phyloP scores from a whole-genome alignment of 2,888 invertebrate species.

The Epinotia demarniana region DNA sequence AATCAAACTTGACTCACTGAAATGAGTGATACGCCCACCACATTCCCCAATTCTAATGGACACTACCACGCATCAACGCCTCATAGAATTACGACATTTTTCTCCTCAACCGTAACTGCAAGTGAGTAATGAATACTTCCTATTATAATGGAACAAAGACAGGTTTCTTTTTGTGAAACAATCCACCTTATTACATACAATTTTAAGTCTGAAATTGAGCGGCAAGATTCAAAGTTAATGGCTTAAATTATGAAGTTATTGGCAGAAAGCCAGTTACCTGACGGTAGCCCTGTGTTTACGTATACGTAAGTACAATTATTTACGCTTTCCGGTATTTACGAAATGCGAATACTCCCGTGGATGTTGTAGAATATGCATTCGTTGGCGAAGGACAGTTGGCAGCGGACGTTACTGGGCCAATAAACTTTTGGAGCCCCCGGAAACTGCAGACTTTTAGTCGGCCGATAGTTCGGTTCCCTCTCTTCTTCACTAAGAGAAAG shows the following conservation, averaged over 20 bases:
- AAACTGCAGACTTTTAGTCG: too few species aligned
- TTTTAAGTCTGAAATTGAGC: not conserved
- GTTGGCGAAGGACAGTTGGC: too few species aligned
- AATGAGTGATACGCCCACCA: constrained; percentile 18
- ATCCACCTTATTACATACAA: not conserved
- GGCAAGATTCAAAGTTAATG: not conserved
- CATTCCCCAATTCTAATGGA: not conserved
- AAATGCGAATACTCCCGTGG: not conserved
- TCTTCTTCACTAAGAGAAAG: too few species aligned
- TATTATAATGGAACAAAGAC: not conserved
- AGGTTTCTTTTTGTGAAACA: not conserved
- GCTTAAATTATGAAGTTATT: not conserved
- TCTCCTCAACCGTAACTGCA: not conserved
- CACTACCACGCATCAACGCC: not conserved
- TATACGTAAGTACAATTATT: constrained; percentile 14
- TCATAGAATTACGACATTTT: not conserved
- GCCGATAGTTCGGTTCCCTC: too few species aligned
- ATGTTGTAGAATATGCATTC: too few species aligned
- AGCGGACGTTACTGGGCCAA: too few species aligned
- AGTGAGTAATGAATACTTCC: not conserved
- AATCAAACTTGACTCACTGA: constrained; percentile 23
- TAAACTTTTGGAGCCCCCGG: too few species aligned
- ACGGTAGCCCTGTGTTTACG: not conserved
- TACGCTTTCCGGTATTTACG: constrained; percentile 15
- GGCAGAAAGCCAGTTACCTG: constrained; percentile 31